phyloP scores from a whole-genome alignment of 2,113 vertebrate genomes.

The Ahaetulla prasina region DNA sequence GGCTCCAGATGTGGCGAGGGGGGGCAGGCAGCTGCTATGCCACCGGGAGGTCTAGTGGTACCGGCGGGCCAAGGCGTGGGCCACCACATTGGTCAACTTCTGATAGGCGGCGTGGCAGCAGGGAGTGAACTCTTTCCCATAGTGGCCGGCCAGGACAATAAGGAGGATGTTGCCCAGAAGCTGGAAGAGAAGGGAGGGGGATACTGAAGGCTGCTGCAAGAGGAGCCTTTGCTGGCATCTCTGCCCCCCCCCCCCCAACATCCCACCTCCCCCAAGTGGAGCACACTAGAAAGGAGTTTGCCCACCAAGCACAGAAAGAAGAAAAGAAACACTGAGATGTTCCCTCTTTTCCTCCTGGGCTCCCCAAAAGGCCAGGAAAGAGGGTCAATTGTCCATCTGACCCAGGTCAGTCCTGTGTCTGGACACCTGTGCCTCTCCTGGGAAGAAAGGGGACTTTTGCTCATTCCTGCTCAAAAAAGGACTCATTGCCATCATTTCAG shows the following conservation, averaged over 20 bases:
- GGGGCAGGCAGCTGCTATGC: fast-evolving
- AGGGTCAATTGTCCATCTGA: background rate
- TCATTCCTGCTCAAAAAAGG: background rate
- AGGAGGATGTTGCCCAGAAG: conserved; percentile 78
- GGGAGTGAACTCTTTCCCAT: conserved; percentile 63
- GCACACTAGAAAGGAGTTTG: background rate
- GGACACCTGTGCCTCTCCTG: background rate
- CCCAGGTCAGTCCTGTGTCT: background rate
- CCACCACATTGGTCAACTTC: conserved; percentile 80
- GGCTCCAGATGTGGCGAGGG: fast-evolving
- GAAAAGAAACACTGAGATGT: fast-evolving
- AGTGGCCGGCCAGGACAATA: conserved; percentile 66
- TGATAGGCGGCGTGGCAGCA: conserved; percentile 67
- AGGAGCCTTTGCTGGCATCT: background rate
- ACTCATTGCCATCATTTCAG: background rate
- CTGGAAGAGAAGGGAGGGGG: conserved; percentile 52
- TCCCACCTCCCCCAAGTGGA: background rate
- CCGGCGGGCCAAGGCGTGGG: conserved; percentile 73
- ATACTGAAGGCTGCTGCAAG: background rate
- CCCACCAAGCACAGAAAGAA: background rate
- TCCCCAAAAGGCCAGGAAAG: background rate
- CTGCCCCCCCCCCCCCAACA: background rate
- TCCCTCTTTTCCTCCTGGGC: background rate
- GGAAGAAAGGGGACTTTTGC: background rate
- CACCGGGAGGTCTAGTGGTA: conserved; percentile 69